Conservation (phyloP, 1,140 invertebrate species). For the Cotesia vestalis region DNA sequence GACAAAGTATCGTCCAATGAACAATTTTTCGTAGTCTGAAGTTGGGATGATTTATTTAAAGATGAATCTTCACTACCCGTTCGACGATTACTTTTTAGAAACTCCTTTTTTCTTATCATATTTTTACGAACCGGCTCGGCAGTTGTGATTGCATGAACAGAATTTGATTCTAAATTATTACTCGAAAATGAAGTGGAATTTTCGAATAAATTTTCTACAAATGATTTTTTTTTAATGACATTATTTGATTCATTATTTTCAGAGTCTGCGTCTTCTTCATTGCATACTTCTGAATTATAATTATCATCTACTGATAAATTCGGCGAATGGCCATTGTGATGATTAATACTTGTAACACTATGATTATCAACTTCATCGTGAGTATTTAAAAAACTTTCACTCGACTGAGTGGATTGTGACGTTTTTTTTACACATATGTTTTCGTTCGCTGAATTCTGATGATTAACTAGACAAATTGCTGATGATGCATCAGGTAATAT, state of each 20-base stretch:
- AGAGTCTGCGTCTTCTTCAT: not conserved
- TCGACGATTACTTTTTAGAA: slow-evolving; percentile 36
- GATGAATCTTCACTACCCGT: slow-evolving; percentile 30
- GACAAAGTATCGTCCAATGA: slow-evolving; percentile 8
- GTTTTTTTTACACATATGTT: not conserved
- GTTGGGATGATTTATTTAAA: slow-evolving; percentile 1
- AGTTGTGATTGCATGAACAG: slow-evolving; percentile 27
- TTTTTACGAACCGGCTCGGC: slow-evolving; percentile 30
- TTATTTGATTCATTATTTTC: not conserved
- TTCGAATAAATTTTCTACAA: slow-evolving; percentile 30
- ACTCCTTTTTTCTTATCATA: slow-evolving; percentile 41
- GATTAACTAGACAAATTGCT: slow-evolving; percentile 5
- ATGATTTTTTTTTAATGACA: slow-evolving; percentile 34
- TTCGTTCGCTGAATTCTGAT: slow-evolving; percentile 11
- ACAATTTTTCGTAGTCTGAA: slow-evolving; percentile 1
- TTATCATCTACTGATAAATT: not conserved
- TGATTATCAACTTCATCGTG: not conserved
- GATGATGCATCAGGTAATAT: slow-evolving; percentile 1
- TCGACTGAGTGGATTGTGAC: not conserved
- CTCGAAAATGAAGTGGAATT: slow-evolving; percentile 30
- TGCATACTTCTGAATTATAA: slow-evolving; percentile 9
- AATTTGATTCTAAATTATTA: slow-evolving; percentile 11
- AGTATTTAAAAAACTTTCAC: slow-evolving; percentile 16
- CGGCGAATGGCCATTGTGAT: not conserved
- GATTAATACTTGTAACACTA: not conserved